Percentiles rank a stretch among this genome's conserved stretches.
phyloP scores from a whole-genome alignment of 2,797 vertebrate genomes.

The Malurus splendens region DNA sequence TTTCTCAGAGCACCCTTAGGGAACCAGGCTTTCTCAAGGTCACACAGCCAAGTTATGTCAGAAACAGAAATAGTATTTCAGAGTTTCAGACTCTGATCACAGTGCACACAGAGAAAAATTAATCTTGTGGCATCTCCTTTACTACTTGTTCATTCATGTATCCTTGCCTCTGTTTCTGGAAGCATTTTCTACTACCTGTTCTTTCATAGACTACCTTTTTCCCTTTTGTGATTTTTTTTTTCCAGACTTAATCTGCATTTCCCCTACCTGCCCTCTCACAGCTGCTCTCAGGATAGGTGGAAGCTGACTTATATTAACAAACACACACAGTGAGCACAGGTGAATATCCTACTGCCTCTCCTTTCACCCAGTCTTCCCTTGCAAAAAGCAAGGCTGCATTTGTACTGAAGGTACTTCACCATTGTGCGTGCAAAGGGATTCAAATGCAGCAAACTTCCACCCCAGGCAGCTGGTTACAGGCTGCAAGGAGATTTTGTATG shows the following conservation, averaged over 20 bases:
- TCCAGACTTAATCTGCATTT: not conserved
- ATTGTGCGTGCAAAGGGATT: not conserved
- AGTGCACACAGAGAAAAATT: not conserved
- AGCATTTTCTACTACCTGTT: not conserved
- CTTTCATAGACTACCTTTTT: not conserved
- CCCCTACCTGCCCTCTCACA: not conserved
- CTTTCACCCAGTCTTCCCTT: not conserved
- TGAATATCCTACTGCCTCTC: not conserved
- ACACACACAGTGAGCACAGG: not conserved
- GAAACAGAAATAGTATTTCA: not conserved
- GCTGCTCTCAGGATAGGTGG: not conserved
- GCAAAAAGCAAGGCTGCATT: not conserved
- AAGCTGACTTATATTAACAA: not conserved
- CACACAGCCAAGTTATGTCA: not conserved
- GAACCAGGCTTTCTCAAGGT: not conserved
- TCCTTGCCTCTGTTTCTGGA: not conserved
- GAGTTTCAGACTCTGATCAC: not conserved
- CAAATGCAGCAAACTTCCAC: not conserved
- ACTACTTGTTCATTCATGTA: not conserved
- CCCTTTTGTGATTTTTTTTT: not conserved
- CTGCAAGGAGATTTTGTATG: not conserved
- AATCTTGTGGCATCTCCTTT: not conserved
- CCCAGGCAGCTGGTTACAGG: not conserved
- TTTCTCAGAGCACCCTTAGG: not conserved
- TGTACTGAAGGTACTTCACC: not conserved